Base-by-base conservation (phyloP, 2,797 vertebrate species). In the Melopsittacus undulatus region DNA sequence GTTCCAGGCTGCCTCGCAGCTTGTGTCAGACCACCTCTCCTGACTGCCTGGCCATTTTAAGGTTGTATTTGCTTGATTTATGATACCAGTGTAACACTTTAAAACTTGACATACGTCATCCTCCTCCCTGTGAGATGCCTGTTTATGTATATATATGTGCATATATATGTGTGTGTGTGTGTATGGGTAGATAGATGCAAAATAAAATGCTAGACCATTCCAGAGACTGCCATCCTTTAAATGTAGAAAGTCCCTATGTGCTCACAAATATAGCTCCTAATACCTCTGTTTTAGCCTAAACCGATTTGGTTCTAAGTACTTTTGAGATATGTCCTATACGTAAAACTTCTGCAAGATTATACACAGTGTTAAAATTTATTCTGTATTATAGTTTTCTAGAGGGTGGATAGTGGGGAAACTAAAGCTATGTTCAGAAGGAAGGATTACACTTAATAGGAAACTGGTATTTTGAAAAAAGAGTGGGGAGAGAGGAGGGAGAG, bases 401-500 rank as follows among this genome's bases (percentile, higher is more conserved):
- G 62, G 4, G 15, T 69, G 13, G 23, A 43, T 93, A 63, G 40
- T 66, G 62, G 78, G 46, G n/a, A 91, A 83, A 59, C 14, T 43
- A 62, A 85, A 78, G 19, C 43, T 91, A 5, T 51, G 9, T 75
- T 91, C 32, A 57, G 73, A 48, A 87, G 38, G 13, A 89, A 15
- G 32, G 54, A 51, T 95, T 95, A 87, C 83, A 51, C 61, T 91
- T 84, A 43, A 38, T 49, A 57, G 34, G 42, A 69, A 66, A 13
- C 29, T 73, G 49, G 3, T 83, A 49, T 91, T 92, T 92, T 93
- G 59, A 76, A 79, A 75, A 69, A 74, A 83, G 68, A 74, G 77
- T 54, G 34, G 57, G 45, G 75, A 51, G 49, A 78, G 61, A 69
- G 7, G 38, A 89, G n/a, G 62, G 75, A 82, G 46, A 70, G n/a